Evolutionary conservation across 2,888 invertebrate genomes (phyloP), one percentile per base, ranked within the genome.

Genomic region (Hydroisotoma schaefferi): DNA sequence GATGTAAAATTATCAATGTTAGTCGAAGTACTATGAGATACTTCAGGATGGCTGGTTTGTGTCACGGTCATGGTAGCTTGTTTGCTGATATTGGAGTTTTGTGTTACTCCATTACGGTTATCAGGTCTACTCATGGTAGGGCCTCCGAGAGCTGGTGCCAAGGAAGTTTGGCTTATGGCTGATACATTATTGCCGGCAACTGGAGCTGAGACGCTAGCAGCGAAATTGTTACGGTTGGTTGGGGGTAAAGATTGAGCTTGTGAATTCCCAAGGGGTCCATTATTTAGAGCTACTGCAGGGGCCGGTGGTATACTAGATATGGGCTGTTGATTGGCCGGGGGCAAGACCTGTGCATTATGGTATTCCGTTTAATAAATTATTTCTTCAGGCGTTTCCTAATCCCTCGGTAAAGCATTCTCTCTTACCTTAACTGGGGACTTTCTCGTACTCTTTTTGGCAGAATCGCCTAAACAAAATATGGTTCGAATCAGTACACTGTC

Each of bases 371-470:
- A 25, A 10, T 46, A 18, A 10, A 10, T 40, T 40, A 20, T 18
- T 40, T 40, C 40, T 40, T 40, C 40, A 40, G 33, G 15, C 15
- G 40, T n/a, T n/a, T 15, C 40, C 46, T 23, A 46, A 22, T 46
- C 46, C 46, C 22, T 23, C 23, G 46, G 12, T 25, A 23, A 25
- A 46, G 23, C 25, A 20, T 8, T 10, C 15, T 10, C 23, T 52
- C 63, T 65, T 67, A 72, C 72, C 70, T 72, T 72, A 37, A 56
- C 63, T 27, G 69, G 68, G 52, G 72, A 72, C 62, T 71, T 72
- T 49, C 70, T 67, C 37, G 63, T 61, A 61, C 69, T 67, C 63
- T 68, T 69, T 60, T 68, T 64, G 43, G 67, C 55, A 53, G 69
- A 57, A 48, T 67, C 67, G 63, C 71, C 69, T 71, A 67, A 57